Evolutionary conservation across 2,797 vertebrate genomes (phyloP), one percentile per base, ranked within the genome.

Genomic region (Amphiprion clarkii): DNA sequence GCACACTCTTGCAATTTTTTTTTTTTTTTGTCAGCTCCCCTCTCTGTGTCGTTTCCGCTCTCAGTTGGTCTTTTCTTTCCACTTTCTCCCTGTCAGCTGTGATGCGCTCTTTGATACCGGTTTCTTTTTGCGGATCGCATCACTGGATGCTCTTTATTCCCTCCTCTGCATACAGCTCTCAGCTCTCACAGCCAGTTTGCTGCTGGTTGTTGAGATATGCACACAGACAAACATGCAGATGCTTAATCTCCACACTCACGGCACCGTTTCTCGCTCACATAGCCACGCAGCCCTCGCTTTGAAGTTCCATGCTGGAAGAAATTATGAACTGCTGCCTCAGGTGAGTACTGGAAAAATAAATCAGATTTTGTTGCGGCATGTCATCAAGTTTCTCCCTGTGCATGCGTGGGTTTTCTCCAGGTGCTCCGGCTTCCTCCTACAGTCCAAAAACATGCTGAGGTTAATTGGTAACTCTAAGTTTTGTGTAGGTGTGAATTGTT

Each of bases 321-420:
- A 90, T 85, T 14, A 93, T 93, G 92, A 88, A 67, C 29, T 92
- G 89, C 92, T 94, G 93, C 81, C 83, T 94, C 68, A 91, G 91
- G 93, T 94, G 82, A 93, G 93, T 88, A 57, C 76, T 63, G 31
- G 29, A 58, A 63, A 77, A 36, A 62, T 57, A 76, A 64, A 66
- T 55, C 31, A 27, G 40, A 61, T 55, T 56, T 67, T 57, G 6
- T 27, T 19, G 2, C 23, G 23, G 23, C 23, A 23, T 23, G 23
- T 23, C 23, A 23, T 23, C 23, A 23, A 23, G 23, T 23, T 23
- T 23, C 23, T 23, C 23, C 23, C 23, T 23, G 23, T 23, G 23
- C 23, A 23, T 23, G 23, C 23, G 23, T 23, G 23, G 23, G 23
- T 23, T 23, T 23, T 23, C 23, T 23, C 23, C 23, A 23, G 23